Percentiles rank a stretch among this genome's conserved stretches.
These are phyloP conservation scores for Diloba caeruleocephala DNA, from an alignment of 2,888 invertebrate species.

Conservation along the genomic window DNA sequence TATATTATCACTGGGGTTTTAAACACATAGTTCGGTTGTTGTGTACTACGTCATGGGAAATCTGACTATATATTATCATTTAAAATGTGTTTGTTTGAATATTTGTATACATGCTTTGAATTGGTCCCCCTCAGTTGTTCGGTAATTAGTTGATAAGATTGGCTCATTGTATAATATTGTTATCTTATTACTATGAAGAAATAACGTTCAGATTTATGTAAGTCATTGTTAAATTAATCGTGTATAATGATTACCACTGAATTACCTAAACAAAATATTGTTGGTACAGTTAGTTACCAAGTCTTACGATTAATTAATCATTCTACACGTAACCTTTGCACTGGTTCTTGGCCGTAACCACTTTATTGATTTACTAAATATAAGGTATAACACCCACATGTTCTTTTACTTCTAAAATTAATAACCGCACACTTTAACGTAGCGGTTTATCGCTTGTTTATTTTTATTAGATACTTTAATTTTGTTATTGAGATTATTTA, in stretches of 20 bases:
- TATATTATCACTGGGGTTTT: too few species aligned
- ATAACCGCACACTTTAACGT: too few species aligned
- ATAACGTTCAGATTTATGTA: constrained; percentile 50
- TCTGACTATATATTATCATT: too few species aligned
- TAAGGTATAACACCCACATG: too few species aligned
- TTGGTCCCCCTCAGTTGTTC: constrained; percentile 18
- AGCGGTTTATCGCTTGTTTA: too few species aligned
- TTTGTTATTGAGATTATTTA: not conserved
- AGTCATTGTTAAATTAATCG: constrained; percentile 57
- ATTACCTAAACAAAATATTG: too few species aligned
- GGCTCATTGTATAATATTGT: constrained; percentile 30
- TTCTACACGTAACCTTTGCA: constrained; percentile 23
- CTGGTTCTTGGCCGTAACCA: constrained; percentile 13
- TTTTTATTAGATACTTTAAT: too few species aligned
- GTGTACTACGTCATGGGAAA: too few species aligned
- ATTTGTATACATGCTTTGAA: too few species aligned
- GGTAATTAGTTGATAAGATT: constrained; percentile 51
- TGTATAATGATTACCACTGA: not conserved
- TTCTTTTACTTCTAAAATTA: too few species aligned
- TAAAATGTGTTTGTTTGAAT: too few species aligned
- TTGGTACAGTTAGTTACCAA: constrained; percentile 3
- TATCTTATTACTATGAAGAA: constrained; percentile 53
- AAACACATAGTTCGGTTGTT: too few species aligned
- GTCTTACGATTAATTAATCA: constrained; percentile 19
- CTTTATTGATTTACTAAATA: not conserved